These are phyloP conservation scores for Taenioides sp. DNA, from an alignment of 2,797 vertebrate genomes.

Conservation along the genomic window DNA sequence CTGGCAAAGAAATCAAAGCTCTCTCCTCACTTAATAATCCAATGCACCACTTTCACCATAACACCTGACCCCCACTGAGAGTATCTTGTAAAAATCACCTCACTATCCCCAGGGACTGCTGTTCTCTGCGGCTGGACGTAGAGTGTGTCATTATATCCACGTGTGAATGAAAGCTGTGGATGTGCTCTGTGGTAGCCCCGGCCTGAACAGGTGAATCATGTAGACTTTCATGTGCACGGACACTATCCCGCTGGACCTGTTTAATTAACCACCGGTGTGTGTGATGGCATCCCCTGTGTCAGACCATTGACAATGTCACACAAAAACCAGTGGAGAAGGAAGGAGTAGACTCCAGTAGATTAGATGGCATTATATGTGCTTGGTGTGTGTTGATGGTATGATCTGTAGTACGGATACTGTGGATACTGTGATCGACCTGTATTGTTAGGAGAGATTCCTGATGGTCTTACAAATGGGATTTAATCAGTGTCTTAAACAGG, in stretches of 20 bases:
- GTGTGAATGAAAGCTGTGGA: conserved; percentile 71
- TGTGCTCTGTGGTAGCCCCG: conserved; percentile 62
- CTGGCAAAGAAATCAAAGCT: background rate
- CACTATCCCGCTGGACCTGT: conserved; percentile 71
- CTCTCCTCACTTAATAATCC: background rate
- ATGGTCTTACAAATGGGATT: too few species aligned
- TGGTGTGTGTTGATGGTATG: too few species aligned
- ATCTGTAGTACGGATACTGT: too few species aligned
- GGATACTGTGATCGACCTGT: too few species aligned
- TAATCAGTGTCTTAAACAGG: too few species aligned
- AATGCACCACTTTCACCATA: background rate
- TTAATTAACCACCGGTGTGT: conserved; percentile 76
- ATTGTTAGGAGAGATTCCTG: too few species aligned
- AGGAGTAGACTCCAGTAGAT: conserved; percentile 62
- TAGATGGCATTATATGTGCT: conserved; percentile 36
- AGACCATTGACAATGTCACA: conserved; percentile 70
- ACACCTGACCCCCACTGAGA: conserved; percentile 49
- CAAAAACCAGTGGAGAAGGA: conserved; percentile 59
- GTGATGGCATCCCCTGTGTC: conserved; percentile 62
- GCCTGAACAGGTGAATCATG: conserved; percentile 75
- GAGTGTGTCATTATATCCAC: conserved; percentile 56
- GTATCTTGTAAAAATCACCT: conserved; percentile 28
- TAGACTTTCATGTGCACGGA: conserved; percentile 48
- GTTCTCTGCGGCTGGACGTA: conserved; percentile 60
- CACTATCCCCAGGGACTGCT: conserved; percentile 50